Evolutionary conservation across 2,888 invertebrate genomes (phyloP).

Genomic region (Norana najaformis): DNA sequence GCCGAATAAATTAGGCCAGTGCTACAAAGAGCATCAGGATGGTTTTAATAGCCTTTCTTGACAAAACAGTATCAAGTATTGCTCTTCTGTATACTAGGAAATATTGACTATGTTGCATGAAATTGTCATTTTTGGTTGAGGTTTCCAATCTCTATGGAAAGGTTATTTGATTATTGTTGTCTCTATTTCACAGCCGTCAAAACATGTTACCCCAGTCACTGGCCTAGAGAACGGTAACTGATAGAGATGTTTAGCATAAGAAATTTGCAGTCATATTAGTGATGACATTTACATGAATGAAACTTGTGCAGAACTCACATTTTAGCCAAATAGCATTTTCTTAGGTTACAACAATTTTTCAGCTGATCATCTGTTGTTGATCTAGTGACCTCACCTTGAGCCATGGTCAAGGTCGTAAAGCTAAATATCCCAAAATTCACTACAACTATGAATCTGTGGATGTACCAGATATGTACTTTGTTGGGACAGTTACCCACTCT

Average conservation of each 20-base stretch:
- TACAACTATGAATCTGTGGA: slow-evolving; percentile 60
- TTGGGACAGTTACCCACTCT: slow-evolving; percentile 62
- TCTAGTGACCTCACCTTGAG: slow-evolving; percentile 42
- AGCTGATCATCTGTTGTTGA: background rate
- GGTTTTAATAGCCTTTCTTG: no score
- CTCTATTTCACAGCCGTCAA: background rate
- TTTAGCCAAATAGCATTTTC: background rate
- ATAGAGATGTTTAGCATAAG: background rate
- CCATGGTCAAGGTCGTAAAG: slow-evolving; percentile 39
- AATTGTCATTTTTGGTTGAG: background rate
- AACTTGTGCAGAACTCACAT: background rate
- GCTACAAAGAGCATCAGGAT: background rate
- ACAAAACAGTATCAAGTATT: background rate
- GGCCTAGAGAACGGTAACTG: background rate
- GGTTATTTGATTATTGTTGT: background rate
- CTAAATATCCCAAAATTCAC: slow-evolving; percentile 61
- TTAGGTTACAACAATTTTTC: background rate
- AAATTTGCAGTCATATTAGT: background rate
- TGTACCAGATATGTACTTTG: slow-evolving; percentile 59
- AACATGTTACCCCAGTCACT: background rate
- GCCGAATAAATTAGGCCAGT: background rate
- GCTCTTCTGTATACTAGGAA: background rate
- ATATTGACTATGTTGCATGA: background rate
- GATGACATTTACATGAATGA: background rate
- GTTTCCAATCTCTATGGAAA: background rate